Evolutionary conservation across 2,888 invertebrate genomes (phyloP).

Genomic region (Eupithecia vulgata): DNA sequence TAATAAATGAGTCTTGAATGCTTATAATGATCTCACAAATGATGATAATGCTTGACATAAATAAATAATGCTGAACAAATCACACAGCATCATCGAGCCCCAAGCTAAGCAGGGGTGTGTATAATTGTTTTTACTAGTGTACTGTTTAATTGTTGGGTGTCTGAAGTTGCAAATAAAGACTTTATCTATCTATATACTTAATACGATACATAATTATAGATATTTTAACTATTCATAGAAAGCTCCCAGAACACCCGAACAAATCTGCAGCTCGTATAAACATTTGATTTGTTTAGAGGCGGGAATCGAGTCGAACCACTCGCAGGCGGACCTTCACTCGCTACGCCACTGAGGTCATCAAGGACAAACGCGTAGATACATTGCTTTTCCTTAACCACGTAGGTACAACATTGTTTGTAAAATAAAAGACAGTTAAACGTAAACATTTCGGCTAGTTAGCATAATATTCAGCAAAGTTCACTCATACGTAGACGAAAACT

Average conservation of each 20-base stretch:
- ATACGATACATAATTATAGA: no score
- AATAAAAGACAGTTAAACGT: not conserved
- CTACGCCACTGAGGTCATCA: not conserved
- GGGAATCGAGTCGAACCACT: not conserved
- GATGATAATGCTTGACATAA: not conserved
- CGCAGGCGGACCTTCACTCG: not conserved
- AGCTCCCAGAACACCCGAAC: no score
- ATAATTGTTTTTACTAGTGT: no score
- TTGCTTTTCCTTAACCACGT: not conserved
- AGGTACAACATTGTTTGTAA: not conserved
- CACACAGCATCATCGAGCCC: no score
- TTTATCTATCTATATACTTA: no score
- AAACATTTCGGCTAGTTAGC: not conserved
- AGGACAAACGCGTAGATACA: not conserved
- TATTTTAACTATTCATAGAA: no score
- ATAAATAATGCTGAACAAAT: not conserved
- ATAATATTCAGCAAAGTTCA: slow-evolving; percentile 8
- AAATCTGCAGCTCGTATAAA: no score
- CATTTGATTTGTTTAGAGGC: not conserved
- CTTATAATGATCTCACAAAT: not conserved
- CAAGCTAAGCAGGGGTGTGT: no score
- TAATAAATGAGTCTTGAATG: not conserved
- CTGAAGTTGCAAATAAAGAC: no score
- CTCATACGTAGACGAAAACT: slow-evolving; percentile 13
- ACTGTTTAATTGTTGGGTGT: no score